These are phyloP conservation scores for Psittacus erithacus DNA, from an alignment of 2,113 vertebrate genomes.

Conservation along the genomic window DNA sequence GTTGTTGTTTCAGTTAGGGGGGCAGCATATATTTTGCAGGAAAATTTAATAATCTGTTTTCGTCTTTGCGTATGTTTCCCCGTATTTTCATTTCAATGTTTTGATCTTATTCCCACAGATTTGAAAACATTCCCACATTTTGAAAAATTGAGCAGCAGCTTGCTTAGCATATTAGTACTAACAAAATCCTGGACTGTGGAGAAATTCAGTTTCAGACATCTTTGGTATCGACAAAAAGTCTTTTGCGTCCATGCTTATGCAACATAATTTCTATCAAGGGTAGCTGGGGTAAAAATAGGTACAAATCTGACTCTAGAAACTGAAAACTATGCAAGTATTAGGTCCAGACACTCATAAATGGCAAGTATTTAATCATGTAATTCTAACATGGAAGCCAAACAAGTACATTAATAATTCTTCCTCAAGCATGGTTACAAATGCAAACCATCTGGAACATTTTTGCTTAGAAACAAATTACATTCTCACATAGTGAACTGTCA, in stretches of 20 bases:
- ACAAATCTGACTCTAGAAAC: background rate
- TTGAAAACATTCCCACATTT: background rate
- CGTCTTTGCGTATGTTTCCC: background rate
- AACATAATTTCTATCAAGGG: background rate
- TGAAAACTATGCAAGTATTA: slow-evolving; percentile 9
- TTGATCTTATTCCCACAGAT: background rate
- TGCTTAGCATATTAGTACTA: background rate
- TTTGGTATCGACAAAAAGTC: rapidly evolving
- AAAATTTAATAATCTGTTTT: background rate
- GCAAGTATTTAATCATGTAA: background rate
- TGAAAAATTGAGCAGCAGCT: background rate
- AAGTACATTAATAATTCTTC: background rate
- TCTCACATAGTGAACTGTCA: slow-evolving; percentile 24
- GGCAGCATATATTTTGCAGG: background rate
- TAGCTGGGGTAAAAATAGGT: background rate
- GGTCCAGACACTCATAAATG: background rate
- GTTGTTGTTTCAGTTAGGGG: background rate
- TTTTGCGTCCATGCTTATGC: background rate
- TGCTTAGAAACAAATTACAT: slow-evolving; percentile 34
- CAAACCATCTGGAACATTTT: slow-evolving; percentile 47
- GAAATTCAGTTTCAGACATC: background rate
- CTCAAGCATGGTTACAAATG: background rate
- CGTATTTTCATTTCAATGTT: background rate
- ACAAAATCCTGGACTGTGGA: background rate
- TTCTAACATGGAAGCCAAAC: slow-evolving; percentile 6